Evolutionary conservation across 2,113 vertebrate genomes (phyloP).

Genomic region (Platichthys flesus): DNA sequence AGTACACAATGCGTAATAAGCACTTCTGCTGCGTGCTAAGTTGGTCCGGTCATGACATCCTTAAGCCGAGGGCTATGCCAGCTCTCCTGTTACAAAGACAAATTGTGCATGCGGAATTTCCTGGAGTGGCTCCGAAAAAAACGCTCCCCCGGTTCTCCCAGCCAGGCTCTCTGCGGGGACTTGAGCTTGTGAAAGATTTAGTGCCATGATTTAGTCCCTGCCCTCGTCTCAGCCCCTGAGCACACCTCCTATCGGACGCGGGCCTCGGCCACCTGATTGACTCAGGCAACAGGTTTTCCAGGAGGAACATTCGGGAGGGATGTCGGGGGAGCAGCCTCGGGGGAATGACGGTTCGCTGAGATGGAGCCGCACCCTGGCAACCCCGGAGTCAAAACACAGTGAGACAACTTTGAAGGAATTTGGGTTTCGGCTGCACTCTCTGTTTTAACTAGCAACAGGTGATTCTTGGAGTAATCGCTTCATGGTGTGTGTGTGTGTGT

Average conservation of each 20-base stretch:
- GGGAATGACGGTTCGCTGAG: conserved; percentile 23
- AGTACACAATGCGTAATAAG: conserved; percentile 78
- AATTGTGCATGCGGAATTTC: conserved; percentile 80
- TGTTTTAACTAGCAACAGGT: conserved; percentile 59
- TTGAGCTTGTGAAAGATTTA: conserved; percentile 66
- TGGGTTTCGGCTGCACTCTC: not conserved
- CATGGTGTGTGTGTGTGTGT: conserved; percentile 12
- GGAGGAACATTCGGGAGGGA: conserved; percentile 19
- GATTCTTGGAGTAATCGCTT: conserved; percentile 34
- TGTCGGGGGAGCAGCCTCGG: conserved; percentile 18
- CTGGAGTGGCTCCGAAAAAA: conserved; percentile 71
- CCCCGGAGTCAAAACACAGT: conserved; percentile 59
- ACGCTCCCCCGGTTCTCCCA: conserved; percentile 48
- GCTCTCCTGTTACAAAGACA: conserved; percentile 79
- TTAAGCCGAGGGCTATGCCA: conserved; percentile 69
- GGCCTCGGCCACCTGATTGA: conserved; percentile 53
- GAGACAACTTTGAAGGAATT: conserved; percentile 43
- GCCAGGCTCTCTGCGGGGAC: conserved; percentile 66
- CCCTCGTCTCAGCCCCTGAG: conserved; percentile 49
- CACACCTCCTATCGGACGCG: conserved; percentile 48
- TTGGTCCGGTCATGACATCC: conserved; percentile 79
- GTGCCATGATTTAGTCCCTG: conserved; percentile 68
- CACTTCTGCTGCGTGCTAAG: conserved; percentile 76
- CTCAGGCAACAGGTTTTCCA: conserved; percentile 32
- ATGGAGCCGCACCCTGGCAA: conserved; percentile 59